Percentiles rank a stretch among this genome's conserved stretches.
phyloP scores from a whole-genome alignment of 2,113 vertebrate genomes.

The Rattus norvegicus region GRCr8 NC_086024.1:24323001-24323500 shows the following conservation, averaged over 20 bases:
- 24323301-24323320: neutral
- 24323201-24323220: neutral
- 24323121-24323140: neutral
- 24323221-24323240: neutral
- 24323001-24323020: neutral
- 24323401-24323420: neutral
- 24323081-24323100: neutral
- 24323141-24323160: neutral
- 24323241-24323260: neutral
- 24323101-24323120: neutral
- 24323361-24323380: neutral
- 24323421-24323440: neutral
- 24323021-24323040: neutral
- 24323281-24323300: neutral
- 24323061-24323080: neutral
- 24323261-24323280: neutral
- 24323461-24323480: neutral
- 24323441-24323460: neutral
- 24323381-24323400: neutral
- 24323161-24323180: neutral
- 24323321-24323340: neutral
- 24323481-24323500: neutral
- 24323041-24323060: neutral
- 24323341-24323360: neutral
- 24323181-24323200: neutral